Conservation (phyloP, 1,140 invertebrate species). For the Laupala kohalensis region DNA sequence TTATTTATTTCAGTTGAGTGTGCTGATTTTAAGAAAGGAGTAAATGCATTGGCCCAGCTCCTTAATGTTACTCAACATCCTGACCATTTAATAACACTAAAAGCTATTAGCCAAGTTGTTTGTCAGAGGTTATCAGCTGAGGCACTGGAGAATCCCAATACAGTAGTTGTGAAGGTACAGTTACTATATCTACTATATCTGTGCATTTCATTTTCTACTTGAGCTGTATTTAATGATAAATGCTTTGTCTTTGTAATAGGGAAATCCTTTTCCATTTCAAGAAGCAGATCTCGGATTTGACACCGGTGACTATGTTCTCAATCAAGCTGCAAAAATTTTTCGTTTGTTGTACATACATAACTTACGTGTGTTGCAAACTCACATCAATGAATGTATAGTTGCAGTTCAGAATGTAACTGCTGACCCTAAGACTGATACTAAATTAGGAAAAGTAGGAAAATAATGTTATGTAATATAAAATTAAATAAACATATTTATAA, state of each 20-base stretch:
- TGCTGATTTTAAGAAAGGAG: slow-evolving; percentile 68
- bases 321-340: slow-evolving; percentile 69
- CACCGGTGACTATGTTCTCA: slow-evolving; percentile 50
- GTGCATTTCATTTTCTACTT: background rate
- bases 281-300: slow-evolving; percentile 55
- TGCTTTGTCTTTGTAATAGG: slow-evolving; percentile 28
- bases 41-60: slow-evolving; percentile 61
- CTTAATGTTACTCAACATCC: slow-evolving; percentile 69
- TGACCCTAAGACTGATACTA: slow-evolving; percentile 93
- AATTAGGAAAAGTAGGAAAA: slow-evolving; percentile 80
- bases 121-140: slow-evolving; percentile 48
- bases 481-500: background rate
- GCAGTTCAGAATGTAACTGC: slow-evolving; percentile 84
- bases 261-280: slow-evolving; percentile 51
- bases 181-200: background rate
- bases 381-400: slow-evolving; percentile 89
- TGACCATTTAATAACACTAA: slow-evolving; percentile 62
- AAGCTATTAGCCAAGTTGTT: slow-evolving; percentile 57
- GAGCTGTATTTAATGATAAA: background rate
- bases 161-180: slow-evolving; percentile 32
- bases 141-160: slow-evolving; percentile 47
- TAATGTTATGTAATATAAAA: slow-evolving; percentile 24
- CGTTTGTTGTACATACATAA: slow-evolving; percentile 84
- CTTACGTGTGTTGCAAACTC: slow-evolving; percentile 79
- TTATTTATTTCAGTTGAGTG: slow-evolving; percentile 57